phyloP scores from a whole-genome alignment of 2,797 vertebrate genomes.

The Eulemur mongoz region DNA sequence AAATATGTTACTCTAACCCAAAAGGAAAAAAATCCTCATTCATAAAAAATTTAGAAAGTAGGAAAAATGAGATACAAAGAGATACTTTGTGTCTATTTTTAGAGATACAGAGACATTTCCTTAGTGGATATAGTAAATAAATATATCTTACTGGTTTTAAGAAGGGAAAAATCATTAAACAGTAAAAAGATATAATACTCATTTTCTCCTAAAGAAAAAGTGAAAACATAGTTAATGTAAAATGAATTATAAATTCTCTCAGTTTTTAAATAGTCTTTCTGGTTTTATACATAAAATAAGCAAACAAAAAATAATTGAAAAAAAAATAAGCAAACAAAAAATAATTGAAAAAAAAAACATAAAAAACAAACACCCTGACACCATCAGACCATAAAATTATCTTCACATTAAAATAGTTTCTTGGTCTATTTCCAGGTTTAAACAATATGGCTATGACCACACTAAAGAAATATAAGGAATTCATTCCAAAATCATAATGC shows the following conservation, averaged over 20 bases:
- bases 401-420: background rate
- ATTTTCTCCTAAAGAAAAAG: constrained; percentile 3
- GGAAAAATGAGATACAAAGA: background rate
- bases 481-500: background rate
- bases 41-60: background rate
- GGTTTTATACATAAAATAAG: background rate
- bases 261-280: background rate
- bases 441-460: background rate
- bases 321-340: background rate
- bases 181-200: background rate
- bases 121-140: background rate
- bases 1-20: background rate
- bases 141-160: background rate
- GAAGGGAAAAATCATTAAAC: background rate
- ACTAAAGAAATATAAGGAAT: background rate
- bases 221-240: background rate
- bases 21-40: background rate
- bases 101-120: background rate
- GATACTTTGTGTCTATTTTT: background rate
- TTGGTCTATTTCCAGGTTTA: background rate
- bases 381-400: background rate
- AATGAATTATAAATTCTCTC: background rate
- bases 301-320: background rate
- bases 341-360: background rate
- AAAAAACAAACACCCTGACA: background rate